Evolutionary conservation across 2,113 vertebrate genomes (phyloP).

Genomic region (Cinclus cinclus): DNA sequence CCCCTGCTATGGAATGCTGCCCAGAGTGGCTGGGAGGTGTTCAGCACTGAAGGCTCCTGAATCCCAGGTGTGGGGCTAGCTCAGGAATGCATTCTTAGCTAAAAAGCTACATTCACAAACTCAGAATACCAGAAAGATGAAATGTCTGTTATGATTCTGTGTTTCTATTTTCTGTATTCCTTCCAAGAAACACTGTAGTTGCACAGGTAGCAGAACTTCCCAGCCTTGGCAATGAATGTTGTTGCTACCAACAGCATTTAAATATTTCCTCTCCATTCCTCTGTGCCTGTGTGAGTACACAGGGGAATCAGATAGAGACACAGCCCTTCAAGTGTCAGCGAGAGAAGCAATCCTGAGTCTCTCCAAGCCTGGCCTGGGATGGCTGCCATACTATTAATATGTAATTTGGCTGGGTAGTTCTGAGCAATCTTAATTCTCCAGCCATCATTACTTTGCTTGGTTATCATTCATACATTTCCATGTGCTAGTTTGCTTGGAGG

Average conservation of each 20-base stretch:
- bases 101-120: not conserved
- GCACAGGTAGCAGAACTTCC: not conserved
- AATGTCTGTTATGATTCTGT: not conserved
- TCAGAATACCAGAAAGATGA: not conserved
- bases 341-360: not conserved
- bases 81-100: accelerated
- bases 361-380: not conserved
- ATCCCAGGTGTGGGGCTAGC: accelerated
- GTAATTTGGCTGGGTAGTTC: not conserved
- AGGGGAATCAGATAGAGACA: not conserved
- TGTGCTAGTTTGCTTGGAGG: not conserved
- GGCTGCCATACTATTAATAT: not conserved
- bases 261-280: not conserved
- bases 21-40: not conserved
- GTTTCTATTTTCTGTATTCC: not conserved
- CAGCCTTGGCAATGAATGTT: not conserved
- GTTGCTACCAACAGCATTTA: not conserved
- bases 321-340: not conserved
- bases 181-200: not conserved
- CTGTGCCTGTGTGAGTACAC: not conserved
- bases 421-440: constrained; percentile 15
- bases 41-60: not conserved
- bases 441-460: not conserved
- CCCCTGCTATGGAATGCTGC: not conserved
- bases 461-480: constrained; percentile 21